Percentiles rank a stretch among this genome's conserved stretches.
Evolutionary conservation across 1,140 invertebrate species (phyloP).

Genomic region (Cydia pomonella): DNA sequence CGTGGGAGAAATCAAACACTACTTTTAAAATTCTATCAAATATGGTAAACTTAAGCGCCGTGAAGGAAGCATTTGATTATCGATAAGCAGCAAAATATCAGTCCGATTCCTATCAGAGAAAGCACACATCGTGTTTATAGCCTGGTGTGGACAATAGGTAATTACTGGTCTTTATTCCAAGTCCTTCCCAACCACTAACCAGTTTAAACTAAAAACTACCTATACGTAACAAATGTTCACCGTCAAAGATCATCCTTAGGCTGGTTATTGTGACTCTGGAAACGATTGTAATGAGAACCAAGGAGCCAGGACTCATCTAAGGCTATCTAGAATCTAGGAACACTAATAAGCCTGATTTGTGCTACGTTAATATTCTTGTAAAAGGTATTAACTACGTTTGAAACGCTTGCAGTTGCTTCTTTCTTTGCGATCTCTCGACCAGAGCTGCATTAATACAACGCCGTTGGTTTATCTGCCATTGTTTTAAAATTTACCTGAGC

Average conservation of each 20-base stretch:
- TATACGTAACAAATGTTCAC: not conserved
- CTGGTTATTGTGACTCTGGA: not conserved
- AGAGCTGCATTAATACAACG: not conserved
- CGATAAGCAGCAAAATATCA: constrained; percentile 3
- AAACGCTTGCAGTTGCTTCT: not conserved
- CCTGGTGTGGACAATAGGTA: constrained; percentile 1
- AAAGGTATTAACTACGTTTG: not conserved
- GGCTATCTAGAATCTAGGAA: constrained; percentile 8
- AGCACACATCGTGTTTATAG: constrained; percentile 8
- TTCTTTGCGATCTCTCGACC: not conserved
- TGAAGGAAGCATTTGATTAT: not conserved
- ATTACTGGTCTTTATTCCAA: not conserved
- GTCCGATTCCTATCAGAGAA: not conserved
- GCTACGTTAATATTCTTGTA: not conserved
- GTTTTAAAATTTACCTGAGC: constrained; percentile 5
- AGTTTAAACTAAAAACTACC: not conserved
- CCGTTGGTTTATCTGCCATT: not conserved
- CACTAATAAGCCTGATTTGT: constrained; percentile 17
- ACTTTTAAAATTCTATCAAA: not conserved
- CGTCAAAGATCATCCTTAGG: not conserved
- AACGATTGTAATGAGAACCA: not conserved
- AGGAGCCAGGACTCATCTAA: not conserved
- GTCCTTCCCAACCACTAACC: not conserved
- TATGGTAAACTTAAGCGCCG: not conserved
- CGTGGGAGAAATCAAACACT: no score